Evolutionary conservation across 2,113 vertebrate species (phyloP).

Genomic region (Limnothrissa miodon): DNA sequence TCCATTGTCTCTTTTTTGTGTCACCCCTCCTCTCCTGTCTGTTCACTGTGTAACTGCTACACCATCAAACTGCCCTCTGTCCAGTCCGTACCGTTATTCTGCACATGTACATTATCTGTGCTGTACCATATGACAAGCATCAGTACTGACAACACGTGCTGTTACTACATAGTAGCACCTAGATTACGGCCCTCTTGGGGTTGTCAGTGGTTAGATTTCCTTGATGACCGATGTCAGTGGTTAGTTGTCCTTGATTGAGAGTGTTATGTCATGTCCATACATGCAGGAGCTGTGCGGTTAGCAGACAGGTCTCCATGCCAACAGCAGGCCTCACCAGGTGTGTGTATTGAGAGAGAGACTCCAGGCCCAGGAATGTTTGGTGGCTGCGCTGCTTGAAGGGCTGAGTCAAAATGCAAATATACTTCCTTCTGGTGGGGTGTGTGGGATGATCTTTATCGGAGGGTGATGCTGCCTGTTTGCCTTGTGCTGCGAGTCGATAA

Average conservation of each 20-base stretch:
- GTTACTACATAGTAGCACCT: too few species aligned
- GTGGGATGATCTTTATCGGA: conserved; percentile 48
- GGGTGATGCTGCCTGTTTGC: conserved; percentile 20
- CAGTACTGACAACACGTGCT: too few species aligned
- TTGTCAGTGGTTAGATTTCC: too few species aligned
- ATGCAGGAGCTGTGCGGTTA: neutral
- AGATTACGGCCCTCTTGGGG: neutral
- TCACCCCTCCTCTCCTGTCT: neutral
- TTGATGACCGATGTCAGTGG: too few species aligned
- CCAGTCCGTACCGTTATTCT: neutral
- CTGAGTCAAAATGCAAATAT: conserved; percentile 33
- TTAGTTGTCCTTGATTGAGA: neutral
- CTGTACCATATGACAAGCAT: neutral
- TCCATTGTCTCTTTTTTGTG: neutral
- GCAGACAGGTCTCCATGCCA: neutral
- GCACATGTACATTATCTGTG: neutral
- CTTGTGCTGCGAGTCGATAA: conserved; percentile 36
- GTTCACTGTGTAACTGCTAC: neutral
- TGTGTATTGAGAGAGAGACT: neutral
- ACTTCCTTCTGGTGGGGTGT: conserved; percentile 52
- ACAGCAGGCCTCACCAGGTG: neutral
- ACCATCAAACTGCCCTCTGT: neutral
- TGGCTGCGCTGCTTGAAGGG: conserved; percentile 8
- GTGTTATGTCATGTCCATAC: neutral
- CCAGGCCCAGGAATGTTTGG: neutral